Evolutionary conservation across 1,140 invertebrate genomes (phyloP).

Genomic region (Pristionchus pacificus): DNA sequence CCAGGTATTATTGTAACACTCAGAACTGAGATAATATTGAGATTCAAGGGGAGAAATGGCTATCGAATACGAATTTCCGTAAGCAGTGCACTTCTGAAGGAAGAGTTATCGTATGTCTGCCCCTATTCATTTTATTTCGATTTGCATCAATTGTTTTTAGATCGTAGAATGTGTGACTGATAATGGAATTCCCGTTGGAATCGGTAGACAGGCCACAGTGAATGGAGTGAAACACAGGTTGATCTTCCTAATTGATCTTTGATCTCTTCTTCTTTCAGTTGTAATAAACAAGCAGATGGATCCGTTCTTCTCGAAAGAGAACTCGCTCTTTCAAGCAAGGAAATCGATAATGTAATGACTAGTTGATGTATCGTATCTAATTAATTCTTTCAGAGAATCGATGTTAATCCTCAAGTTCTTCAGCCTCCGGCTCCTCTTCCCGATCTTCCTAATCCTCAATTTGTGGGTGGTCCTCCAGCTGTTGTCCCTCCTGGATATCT

Average conservation of each 20-base stretch:
- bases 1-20: conserved; percentile 2
- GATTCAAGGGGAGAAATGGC: conserved; percentile 20
- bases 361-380: neutral
- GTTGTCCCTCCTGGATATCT: too few relatives aligned
- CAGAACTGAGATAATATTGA: neutral
- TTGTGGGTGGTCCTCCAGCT: too few relatives aligned
- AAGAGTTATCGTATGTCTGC: too few relatives aligned
- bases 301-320: conserved; percentile 19
- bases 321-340: conserved; percentile 14
- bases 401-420: too few relatives aligned
- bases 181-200: conserved; percentile 22
- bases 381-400: too few relatives aligned
- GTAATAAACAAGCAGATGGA: conserved; percentile 9
- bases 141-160: too few relatives aligned
- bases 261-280: conserved; percentile 9
- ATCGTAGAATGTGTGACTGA: conserved; percentile 30
- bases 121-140: too few relatives aligned
- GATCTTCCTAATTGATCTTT: neutral
- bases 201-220: conserved; percentile 17
- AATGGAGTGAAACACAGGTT: conserved; percentile 14
- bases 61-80: conserved; percentile 26
- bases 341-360: conserved; percentile 1
- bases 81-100: conserved; percentile 29
- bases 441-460: too few relatives aligned
- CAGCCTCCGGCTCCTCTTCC: too few relatives aligned